These are phyloP conservation scores for Rotaria magnacalcarata DNA, from an alignment of 2,888 invertebrate species.

Conservation along the genomic window DNA sequence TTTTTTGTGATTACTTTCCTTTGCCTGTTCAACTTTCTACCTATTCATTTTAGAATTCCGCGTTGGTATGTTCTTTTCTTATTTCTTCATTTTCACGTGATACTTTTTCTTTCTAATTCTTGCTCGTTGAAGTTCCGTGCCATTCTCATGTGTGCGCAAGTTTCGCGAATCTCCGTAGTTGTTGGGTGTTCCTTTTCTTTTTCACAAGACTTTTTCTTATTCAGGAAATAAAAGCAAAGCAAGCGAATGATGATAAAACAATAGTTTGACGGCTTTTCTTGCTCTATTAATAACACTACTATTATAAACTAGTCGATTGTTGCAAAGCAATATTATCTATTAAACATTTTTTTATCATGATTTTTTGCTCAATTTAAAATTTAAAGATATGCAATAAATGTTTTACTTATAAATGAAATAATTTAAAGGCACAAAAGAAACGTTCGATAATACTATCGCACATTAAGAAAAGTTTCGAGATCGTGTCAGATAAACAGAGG, in stretches of 20 bases:
- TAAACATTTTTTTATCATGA: too few relatives aligned
- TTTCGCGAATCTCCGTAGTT: background rate
- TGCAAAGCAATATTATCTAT: too few relatives aligned
- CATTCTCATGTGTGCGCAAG: background rate
- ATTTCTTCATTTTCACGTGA: background rate
- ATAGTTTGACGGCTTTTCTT: background rate
- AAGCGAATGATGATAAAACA: background rate
- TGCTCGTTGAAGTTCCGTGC: background rate
- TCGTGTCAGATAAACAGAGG: too few relatives aligned
- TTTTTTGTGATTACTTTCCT: too few relatives aligned
- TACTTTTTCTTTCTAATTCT: background rate
- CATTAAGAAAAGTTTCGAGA: too few relatives aligned
- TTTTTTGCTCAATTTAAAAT: too few relatives aligned
- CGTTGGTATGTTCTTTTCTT: background rate
- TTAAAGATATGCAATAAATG: too few relatives aligned
- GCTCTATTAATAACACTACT: too few relatives aligned
- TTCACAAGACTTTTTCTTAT: background rate
- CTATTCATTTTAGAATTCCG: background rate
- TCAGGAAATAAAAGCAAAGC: background rate
- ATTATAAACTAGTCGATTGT: too few relatives aligned
- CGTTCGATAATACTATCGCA: too few relatives aligned
- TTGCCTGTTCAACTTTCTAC: background rate
- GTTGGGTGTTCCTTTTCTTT: background rate
- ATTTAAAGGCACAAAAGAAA: too few relatives aligned
- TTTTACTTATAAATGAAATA: too few relatives aligned